Conservation (phyloP, 2,113 vertebrate genomes). For the Neogale vison region DNA sequence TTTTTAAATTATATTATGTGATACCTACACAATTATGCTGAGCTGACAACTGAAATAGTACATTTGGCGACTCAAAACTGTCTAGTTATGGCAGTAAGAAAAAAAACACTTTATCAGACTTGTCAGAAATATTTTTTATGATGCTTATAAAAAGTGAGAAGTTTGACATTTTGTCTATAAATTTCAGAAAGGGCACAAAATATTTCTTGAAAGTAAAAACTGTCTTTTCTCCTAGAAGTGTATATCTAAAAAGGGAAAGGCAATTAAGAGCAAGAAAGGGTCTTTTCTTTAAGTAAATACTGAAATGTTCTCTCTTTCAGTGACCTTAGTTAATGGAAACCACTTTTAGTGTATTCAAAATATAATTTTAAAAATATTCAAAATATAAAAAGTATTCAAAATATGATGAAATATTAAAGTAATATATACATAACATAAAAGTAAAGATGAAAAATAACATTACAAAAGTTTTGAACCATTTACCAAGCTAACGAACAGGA, state of each 20-base stretch:
- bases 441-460: background rate
- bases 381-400: background rate
- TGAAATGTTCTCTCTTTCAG: background rate
- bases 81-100: constrained; percentile 31
- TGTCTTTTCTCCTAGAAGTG: constrained; percentile 9
- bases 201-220: constrained; percentile 51
- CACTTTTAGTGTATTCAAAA: background rate
- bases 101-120: constrained; percentile 47
- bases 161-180: background rate
- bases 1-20: background rate
- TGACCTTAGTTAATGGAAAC: background rate
- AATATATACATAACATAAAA: background rate
- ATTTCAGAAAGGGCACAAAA: constrained; percentile 14
- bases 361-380: background rate
- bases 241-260: background rate
- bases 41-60: constrained; percentile 9
- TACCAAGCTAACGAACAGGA: background rate
- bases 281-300: background rate
- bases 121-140: constrained; percentile 64
- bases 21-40: constrained; percentile 8
- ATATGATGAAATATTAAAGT: background rate
- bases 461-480: background rate
- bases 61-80: constrained; percentile 48
- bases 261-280: background rate
- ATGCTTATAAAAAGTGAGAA: constrained; percentile 37